Base-by-base conservation (phyloP, 2,113 vertebrate genomes). In the Miniopterus natalensis region DNA sequence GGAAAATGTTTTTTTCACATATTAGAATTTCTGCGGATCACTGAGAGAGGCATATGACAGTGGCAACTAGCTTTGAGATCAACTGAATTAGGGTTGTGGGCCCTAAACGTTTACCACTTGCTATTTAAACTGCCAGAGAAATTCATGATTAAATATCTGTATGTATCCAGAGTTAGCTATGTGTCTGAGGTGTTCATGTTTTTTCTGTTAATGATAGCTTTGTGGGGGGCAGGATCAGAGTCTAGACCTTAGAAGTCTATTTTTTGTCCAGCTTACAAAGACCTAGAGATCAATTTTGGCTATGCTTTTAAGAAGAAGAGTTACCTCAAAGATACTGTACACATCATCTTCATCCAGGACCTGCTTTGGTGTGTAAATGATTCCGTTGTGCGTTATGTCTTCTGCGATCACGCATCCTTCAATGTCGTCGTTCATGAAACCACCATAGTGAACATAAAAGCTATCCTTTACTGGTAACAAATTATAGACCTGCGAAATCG, bases 301-400 rank as follows among this genome's bases (percentile, higher is more conserved):
- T 87, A 23, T 49, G 25, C 23, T 81, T 88, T 55, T 49, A 47
- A 45, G n/a, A 40, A 42, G 17, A n/a, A 23, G 23, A 14, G 10
- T 27, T 97, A 98, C 98, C 97, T 91, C 55, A 79, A 98, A 90
- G 84, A 98, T 29, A 0, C 49, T 66, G 27, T 97, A 96, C 18
- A 80, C 2, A 40, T 98, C 97, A 0, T 92, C 92, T 11, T 96
- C 93, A 0, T 47, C 53, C 0, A 94, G 29, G 57, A 78, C 5
- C 57, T 66, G 95, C 90, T 65, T 88, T 27, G 97, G 97, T 1
- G 40, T 0, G 0, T 98, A 98, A 63, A 95, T 1, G 0, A 98
- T 94, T 63, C 97, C 97, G 0, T 97, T 84, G 45, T 97, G 15
- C 92, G 85, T 8, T 2, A 98, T 27, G 3, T 96, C 96, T 9